phyloP scores from a whole-genome alignment of 2,888 invertebrate species.

The Trimorus sp. region DNA sequence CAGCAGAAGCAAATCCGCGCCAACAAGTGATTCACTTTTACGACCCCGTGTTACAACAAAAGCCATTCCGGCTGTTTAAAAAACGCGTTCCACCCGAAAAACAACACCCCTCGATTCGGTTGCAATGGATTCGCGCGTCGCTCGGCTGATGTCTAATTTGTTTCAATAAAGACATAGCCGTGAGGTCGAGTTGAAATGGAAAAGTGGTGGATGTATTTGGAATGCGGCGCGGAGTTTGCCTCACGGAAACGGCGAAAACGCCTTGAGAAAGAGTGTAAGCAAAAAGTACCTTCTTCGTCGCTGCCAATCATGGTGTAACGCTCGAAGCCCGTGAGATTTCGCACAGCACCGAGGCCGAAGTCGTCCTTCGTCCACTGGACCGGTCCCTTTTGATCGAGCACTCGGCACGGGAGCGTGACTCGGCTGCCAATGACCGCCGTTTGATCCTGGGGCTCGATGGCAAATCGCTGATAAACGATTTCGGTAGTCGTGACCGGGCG shows the following conservation, averaged over 20 bases:
- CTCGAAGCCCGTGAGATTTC: slow-evolving; percentile 95
- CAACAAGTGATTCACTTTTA: too few relatives aligned
- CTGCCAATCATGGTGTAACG: slow-evolving; percentile 98
- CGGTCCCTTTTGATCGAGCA: slow-evolving; percentile 93
- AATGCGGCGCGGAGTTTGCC: slow-evolving; percentile 19
- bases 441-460: slow-evolving; percentile 95
- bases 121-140: neutral
- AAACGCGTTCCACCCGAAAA: too few relatives aligned
- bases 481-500: slow-evolving; percentile 78
- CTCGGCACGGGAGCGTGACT: slow-evolving; percentile 94
- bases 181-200: slow-evolving; percentile 16
- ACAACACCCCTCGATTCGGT: too few relatives aligned
- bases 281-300: slow-evolving; percentile 91
- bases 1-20: too few relatives aligned
- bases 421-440: slow-evolving; percentile 94
- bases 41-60: too few relatives aligned
- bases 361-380: slow-evolving; percentile 99
- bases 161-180: slow-evolving; percentile 43
- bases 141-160: slow-evolving; percentile 28
- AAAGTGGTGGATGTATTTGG: slow-evolving; percentile 28
- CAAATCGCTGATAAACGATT: slow-evolving; percentile 88
- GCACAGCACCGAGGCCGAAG: slow-evolving; percentile 95
- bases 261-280: neutral
- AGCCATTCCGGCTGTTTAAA: too few relatives aligned
- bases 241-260: slow-evolving; percentile 12